Base-by-base conservation (phyloP, 2,113 vertebrate genomes). In the Dasyurus viverrinus region DNA sequence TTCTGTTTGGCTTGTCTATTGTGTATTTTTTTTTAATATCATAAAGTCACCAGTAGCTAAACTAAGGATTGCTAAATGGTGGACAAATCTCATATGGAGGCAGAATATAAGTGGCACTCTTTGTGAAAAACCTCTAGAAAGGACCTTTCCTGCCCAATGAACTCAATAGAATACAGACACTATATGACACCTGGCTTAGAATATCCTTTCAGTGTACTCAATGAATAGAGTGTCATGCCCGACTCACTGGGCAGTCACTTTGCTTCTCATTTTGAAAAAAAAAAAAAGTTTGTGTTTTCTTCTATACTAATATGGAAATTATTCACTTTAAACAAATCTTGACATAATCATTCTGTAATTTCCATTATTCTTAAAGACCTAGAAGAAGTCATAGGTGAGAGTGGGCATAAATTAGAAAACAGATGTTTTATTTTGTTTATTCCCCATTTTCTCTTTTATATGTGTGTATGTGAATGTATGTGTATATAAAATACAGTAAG, bases 1-100 rank as follows among this genome's bases (percentile, higher is more conserved):
- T 48, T 48, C 48, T 0, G 2, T 14, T 11, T 1, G 0, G 9
- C 0, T 27, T 57, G n/a, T 3, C 30, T 0, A 8, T 7, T 1
- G 0, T 0, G 0, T 26, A 0, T 54, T 14, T 19, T 2, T 14
- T 3, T 84, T 36, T 48, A 7, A 8, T 0, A 1, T 3, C 11
- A 46, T 46, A 60, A 52, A 25, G n/a, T 27, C 46, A 0, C 3
- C 19, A 0, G 2, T 5, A 0, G 0, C 8, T 0, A 26, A 48
- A 3, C 9, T 27, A 2, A 0, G 16, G 11, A 10, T 16, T 14
- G 2, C 0, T 3, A 10, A 19, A 42, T 42, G 68, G 68, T 84
- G 68, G 68, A 5, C n/a, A 22, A 42, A 7, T 5, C 16, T 22
- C 8, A 84, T 22, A 8, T 42, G 16, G 36, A 84, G n/a, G 68